phyloP scores from a whole-genome alignment of 2,113 vertebrate species.

The Chionis minor region DNA sequence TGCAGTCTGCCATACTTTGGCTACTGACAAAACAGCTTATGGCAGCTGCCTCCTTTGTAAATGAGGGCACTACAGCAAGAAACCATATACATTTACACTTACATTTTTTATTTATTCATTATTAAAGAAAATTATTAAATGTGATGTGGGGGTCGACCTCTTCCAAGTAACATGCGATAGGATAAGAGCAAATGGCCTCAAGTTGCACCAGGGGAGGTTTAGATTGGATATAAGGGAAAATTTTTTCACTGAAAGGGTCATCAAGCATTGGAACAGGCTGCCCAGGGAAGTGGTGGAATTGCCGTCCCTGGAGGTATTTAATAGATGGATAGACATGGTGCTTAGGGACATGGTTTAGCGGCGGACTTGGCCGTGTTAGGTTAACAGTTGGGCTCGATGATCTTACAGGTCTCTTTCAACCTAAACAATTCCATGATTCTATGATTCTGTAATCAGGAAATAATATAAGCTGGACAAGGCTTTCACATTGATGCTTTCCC shows the following conservation, averaged over 20 bases:
- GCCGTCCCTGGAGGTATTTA: not conserved
- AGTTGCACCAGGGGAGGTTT: not conserved
- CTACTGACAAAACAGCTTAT: not conserved
- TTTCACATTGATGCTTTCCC: not conserved
- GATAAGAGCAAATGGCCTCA: not conserved
- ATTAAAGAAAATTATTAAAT: not conserved
- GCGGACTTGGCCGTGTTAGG: not conserved
- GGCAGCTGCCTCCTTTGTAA: not conserved
- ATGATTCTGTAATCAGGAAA: not conserved
- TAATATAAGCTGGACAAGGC: not conserved
- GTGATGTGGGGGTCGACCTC: not conserved
- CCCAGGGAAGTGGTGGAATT: not conserved
- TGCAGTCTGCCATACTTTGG: not conserved
- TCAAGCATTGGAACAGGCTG: not conserved
- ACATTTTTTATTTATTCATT: not conserved
- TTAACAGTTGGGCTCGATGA: not conserved
- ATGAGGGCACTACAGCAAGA: not conserved
- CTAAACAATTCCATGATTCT: not conserved
- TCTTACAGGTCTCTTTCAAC: not conserved
- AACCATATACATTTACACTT: not conserved
- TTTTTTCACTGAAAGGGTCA: no score
- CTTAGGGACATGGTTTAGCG: not conserved
- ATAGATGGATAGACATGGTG: not conserved
- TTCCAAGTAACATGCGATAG: not conserved
- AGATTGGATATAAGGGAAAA: not conserved